phyloP scores from a whole-genome alignment of 2,888 invertebrate species.

The Lasioglossum malachurum region DNA sequence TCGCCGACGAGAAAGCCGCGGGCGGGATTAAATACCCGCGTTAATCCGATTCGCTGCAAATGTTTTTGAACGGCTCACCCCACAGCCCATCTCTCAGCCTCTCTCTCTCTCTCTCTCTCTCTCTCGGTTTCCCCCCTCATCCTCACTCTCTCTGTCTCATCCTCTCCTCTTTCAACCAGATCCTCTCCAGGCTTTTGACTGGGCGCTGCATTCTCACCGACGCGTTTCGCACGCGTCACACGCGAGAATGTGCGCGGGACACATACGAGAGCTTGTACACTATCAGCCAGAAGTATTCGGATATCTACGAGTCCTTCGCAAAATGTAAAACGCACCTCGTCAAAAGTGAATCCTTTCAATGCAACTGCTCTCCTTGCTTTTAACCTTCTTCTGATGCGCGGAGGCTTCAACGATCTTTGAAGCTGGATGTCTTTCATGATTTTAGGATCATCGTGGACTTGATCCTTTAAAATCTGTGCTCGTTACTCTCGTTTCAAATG shows the following conservation, averaged over 20 bases:
- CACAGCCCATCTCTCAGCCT: not conserved
- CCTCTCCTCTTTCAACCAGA: not conserved
- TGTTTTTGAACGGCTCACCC: slow-evolving; percentile 65
- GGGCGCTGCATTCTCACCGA: slow-evolving; percentile 34
- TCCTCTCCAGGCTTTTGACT: slow-evolving; percentile 40
- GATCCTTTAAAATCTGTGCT: too few relatives aligned
- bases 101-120: not conserved
- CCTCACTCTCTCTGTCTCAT: too few relatives aligned
- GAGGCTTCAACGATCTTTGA: not conserved
- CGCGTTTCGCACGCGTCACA: slow-evolving; percentile 28
- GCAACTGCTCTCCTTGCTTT: not conserved
- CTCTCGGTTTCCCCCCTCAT: not conserved
- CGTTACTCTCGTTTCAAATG: not conserved
- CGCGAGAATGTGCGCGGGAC: slow-evolving; percentile 25
- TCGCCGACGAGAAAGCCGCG: slow-evolving; percentile 67
- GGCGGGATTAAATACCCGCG: slow-evolving; percentile 72
- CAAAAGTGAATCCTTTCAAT: not conserved
- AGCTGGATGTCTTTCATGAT: not conserved
- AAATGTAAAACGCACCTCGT: not conserved
- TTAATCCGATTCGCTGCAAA: slow-evolving; percentile 74
- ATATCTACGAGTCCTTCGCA: not conserved
- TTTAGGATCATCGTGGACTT: not conserved
- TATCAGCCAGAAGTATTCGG: not conserved
- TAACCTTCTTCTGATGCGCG: not conserved
- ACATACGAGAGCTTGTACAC: slow-evolving; percentile 11